Base-by-base conservation (phyloP, 2,888 invertebrate species). In the Microctonus brassicae region DNA sequence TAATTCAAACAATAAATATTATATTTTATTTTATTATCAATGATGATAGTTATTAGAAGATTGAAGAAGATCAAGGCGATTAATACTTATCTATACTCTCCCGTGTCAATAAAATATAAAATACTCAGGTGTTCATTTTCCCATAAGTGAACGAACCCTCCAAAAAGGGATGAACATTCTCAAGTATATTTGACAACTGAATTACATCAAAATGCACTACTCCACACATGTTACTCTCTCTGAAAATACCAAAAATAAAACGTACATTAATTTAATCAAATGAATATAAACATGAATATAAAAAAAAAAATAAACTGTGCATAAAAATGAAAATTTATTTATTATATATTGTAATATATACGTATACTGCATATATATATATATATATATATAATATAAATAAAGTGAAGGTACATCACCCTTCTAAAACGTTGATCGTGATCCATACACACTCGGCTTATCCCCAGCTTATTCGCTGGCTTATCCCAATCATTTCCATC, bases 401-500 rank as follows among this genome's bases (percentile, higher is more conserved):
- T 52, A 36, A 33, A 67, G 58, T 52, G 29, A 29, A 60, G 26
- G 61, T 5, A 42, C 17, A 10, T n/a, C 62, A 62, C 66, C 55
- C 71, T 61, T 66, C 55, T 65, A 39, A 58, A 34, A 58, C 58
- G 26, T 57, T 24, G 55, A 20, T 26, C 57, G 26, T 57, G 61
- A 66, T 71, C 71, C 66, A 63, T n/a, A n/a, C 82, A 82, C 78
- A 80, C 79, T 74, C 76, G 80, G 87, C 83, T 87, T 85, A 87
- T 87, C 87, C 87, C 47, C 79, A 79, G 87, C 84, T 87, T 84
- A 86, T 84, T 81, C 82, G 58, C 63, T 78, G 77, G 87, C 85
- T 87, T 87, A 87, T 87, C 87, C 86, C 87, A 87, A 87, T 87
- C 87, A 87, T 86, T 86, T 80, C 82, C 81, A 79, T 78, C 83